These are phyloP conservation scores for Salmo trutta DNA, from an alignment of 2,797 vertebrate genomes.

Conservation along the genomic window DNA sequence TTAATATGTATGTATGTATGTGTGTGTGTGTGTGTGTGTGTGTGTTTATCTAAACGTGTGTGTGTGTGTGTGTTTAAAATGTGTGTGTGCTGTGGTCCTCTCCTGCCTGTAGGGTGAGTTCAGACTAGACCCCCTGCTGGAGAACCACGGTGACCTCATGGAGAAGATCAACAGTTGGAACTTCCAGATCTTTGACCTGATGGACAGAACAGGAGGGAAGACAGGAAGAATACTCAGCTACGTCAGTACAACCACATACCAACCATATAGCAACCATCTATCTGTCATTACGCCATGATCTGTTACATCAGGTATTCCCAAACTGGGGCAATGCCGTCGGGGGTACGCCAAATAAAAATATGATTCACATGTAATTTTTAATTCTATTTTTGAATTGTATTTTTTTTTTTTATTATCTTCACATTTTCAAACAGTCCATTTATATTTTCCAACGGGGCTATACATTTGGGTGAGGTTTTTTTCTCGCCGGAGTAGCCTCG, in stretches of 20 bases:
- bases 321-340: no score
- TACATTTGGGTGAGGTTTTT: no score
- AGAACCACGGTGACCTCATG: conserved; percentile 86
- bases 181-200: conserved; percentile 97
- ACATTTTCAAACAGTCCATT: no score
- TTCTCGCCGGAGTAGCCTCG: no score
- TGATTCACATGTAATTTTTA: no score
- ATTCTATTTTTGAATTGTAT: no score
- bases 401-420: no score
- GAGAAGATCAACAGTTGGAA: conserved; percentile 96
- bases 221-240: conserved; percentile 93
- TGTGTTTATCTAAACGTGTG: not conserved
- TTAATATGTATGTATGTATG: not conserved
- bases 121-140: conserved; percentile 79
- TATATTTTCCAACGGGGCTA: no score
- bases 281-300: no score
- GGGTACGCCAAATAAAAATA: no score
- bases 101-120: conserved; percentile 70
- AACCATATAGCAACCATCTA: not conserved
- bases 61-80: not conserved
- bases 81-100: conserved; percentile 15
- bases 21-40: conserved; percentile 2
- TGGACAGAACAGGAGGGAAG: conserved; percentile 89
- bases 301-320: no score
- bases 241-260: conserved; percentile 74